Evolutionary conservation across 2,113 vertebrate genomes (phyloP).

Genomic region (Poecilia latipinna): DNA sequence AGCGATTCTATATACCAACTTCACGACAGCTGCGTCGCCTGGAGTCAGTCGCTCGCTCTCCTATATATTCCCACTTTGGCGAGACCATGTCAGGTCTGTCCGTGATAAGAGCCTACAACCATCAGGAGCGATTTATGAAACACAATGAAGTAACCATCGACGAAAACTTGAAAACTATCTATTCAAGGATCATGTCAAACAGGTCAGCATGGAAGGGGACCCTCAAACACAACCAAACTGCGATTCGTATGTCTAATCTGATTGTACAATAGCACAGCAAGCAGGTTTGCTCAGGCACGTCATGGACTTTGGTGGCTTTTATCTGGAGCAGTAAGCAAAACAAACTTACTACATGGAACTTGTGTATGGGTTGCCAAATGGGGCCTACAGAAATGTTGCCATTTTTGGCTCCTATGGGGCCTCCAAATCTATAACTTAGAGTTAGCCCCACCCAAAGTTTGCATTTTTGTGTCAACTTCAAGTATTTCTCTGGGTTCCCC

Average conservation of each 20-base stretch:
- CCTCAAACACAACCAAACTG: too few relatives aligned
- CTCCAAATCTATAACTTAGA: too few relatives aligned
- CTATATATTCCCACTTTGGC: conserved; percentile 95
- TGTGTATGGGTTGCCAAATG: too few relatives aligned
- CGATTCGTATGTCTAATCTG: background rate
- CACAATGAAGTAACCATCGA: conserved; percentile 85
- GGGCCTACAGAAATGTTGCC: too few relatives aligned
- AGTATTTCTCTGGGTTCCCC: too few relatives aligned
- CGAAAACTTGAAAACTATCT: conserved; percentile 89
- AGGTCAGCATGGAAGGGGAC: conserved; percentile 78
- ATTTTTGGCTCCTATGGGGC: too few relatives aligned
- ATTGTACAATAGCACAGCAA: background rate
- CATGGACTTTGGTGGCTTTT: background rate
- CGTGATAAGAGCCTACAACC: conserved; percentile 90
- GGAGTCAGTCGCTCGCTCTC: conserved; percentile 93
- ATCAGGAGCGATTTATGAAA: conserved; percentile 88
- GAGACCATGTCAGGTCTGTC: conserved; percentile 92
- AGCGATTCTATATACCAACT: conserved; percentile 90
- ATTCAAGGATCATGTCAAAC: conserved; percentile 92
- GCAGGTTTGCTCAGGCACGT: background rate
- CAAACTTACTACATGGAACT: too few relatives aligned
- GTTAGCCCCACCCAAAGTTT: too few relatives aligned
- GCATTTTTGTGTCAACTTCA: too few relatives aligned
- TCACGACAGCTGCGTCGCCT: conserved; percentile 93
- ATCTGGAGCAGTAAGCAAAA: too few relatives aligned